Evolutionary conservation across 2,888 invertebrate species (phyloP), one percentile per base, ranked within the genome.

Genomic region (Myathropa florea): DNA sequence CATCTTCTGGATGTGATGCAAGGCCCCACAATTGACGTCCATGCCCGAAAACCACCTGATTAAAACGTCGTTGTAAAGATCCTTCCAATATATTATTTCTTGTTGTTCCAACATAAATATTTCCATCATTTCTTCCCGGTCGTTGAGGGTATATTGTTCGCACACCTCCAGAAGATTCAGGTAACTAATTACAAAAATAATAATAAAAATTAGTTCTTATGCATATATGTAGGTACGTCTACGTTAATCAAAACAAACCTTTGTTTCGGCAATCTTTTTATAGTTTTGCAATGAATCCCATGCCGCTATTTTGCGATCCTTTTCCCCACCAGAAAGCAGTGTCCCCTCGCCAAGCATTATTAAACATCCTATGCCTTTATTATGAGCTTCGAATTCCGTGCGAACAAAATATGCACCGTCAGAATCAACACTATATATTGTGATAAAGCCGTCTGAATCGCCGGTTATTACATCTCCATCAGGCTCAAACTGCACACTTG

Each of bases 241-340:
- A 33, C 73, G 28, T 24, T 14, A 24, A 14, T 23, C 12, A 23
- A 18, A 18, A n/a, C n/a, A 18, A 60, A 97, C 97, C 94, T 97
- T 97, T 0, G 97, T 96, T 90, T 97, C 97, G 0, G 97, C 97
- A 89, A 98, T 97, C 90, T 96, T 95, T 92, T 97, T 97, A 91
- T 97, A 98, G 91, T 97, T 97, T 91, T 97, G 97, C 83, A 97
- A 92, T 0, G 97, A 96, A 91, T 98, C 97, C 98, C 98, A 98
- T 0, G 98, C 97, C 0, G 97, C 97, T 88, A 98, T 96, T 93
- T 97, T 96, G 36, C 97, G 94, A 91, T 97, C 97, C 90, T 97
- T 97, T 90, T 97, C 98, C 0, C 98, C 98, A 0, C 98, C 98
- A 0, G 98, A 97, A 61, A 98, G 94, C 10, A 98, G 92, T 0